Evolutionary conservation across 2,797 vertebrate genomes (phyloP), one percentile per base, ranked within the genome.

Genomic region (Artibeus jamaicensis): DNA sequence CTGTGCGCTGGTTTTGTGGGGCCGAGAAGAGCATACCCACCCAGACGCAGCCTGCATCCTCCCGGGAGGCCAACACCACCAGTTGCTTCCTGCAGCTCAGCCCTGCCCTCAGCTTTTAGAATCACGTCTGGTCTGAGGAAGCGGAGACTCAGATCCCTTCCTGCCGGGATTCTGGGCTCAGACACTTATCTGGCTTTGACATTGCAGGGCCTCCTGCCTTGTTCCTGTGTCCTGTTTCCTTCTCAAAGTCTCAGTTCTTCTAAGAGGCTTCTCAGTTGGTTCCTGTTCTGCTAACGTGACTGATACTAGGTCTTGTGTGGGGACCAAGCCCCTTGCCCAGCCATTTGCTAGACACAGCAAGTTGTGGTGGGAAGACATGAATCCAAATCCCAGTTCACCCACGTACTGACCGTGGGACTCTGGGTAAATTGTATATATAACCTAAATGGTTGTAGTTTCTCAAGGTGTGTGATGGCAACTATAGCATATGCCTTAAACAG

Each of bases 161-260:
- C 19, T 24, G 91, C 53, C 55, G 62, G 94, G 84, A 96, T 96
- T 74, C 89, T 74, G 89, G 70, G 65, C 73, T 73, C 37, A 83
- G 94, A 82, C 14, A 2, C 46, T 32, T 6, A 68, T 81, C 91
- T 82, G 76, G 81, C 57, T 83, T 34, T 76, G 83, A 91, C 91
- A 76, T 9, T 53, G 74, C 57, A 19, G 65, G 48, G 88, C 73
- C 93, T 79, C 86, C 85, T 57, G 93, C 53, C 77, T 93, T 57
- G 53, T 93, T 97, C 87, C 89, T 81, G 71, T 65, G 76, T 95
- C 91, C 95, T 6, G 0, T 97, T 96, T 97, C 97, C 96, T 96
- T 82, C 86, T 97, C 34, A 53, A 57, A 94, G 86, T 96, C 96
- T 97, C 95, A 62, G 93, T 97, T 97, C 96, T 96, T 86, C 86